These are phyloP conservation scores for Bergia sp. DNA, from an alignment of 92 coral and sea anemone species.

Conservation along the genomic window DNA sequence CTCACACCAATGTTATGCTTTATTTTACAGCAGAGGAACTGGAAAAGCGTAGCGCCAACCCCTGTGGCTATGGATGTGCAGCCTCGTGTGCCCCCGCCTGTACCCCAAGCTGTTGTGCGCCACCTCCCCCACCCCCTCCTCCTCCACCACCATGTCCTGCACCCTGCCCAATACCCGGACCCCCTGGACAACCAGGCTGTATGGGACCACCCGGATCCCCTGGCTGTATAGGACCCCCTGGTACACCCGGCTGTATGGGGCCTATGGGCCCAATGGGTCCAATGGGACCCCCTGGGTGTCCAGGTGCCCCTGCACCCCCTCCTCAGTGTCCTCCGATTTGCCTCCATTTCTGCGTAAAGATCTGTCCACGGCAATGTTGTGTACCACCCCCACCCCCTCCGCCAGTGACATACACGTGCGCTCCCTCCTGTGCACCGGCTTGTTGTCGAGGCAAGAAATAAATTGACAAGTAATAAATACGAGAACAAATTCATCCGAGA, in stretches of 20 bases:
- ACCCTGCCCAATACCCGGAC: constrained; percentile 68
- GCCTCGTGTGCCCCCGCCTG: constrained; percentile 76
- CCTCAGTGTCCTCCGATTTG: constrained; percentile 95
- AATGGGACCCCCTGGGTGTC: constrained; percentile 86
- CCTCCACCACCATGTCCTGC: constrained; percentile 44
- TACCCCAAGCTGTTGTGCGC: constrained; percentile 71
- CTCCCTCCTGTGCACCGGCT: constrained; percentile 65
- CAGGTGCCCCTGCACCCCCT: constrained; percentile 93
- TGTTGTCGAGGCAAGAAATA: constrained; percentile 57
- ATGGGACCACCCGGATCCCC: constrained; percentile 90
- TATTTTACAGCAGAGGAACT: constrained; percentile 26
- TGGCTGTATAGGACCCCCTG: constrained; percentile 71
- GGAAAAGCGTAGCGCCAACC: constrained; percentile 78
- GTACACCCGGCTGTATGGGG: constrained; percentile 77
- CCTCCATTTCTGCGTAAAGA: constrained; percentile 90
- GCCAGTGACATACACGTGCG: constrained; percentile 64
- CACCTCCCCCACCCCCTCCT: constrained; percentile 75
- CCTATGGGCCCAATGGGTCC: constrained; percentile 90
- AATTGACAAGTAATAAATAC: neutral
- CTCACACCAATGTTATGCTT: neutral
- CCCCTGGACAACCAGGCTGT: constrained; percentile 93
- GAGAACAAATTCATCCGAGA: neutral
- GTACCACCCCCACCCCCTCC: constrained; percentile 64
- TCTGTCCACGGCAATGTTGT: constrained; percentile 86
- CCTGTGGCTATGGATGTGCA: constrained; percentile 83